Evolutionary conservation across 2,888 invertebrate species (phyloP).

Genomic region (Tenthredo scrophulariae): DNA sequence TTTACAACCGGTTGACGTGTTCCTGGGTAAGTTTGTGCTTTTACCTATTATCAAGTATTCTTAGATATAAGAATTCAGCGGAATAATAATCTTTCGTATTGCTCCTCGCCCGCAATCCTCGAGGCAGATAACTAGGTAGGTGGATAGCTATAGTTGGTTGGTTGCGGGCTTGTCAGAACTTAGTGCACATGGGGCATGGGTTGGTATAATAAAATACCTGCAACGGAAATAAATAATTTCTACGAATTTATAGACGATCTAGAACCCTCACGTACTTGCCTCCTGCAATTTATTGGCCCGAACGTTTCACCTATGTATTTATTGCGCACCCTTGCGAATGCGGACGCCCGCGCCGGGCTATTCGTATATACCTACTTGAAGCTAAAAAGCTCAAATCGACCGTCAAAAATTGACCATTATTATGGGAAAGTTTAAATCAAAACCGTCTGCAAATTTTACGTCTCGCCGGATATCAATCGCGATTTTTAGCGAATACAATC

Average conservation of each 20-base stretch:
- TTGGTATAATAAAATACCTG: conserved; percentile 38
- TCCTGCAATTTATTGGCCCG: conserved; percentile 38
- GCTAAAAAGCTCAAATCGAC: conserved; percentile 49
- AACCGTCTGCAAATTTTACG: background rate
- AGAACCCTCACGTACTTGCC: conserved; percentile 48
- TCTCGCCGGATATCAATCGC: background rate
- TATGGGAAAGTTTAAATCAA: conserved; percentile 34
- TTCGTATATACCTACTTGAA: conserved; percentile 11
- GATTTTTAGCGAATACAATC: too few relatives aligned
- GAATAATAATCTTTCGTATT: background rate
- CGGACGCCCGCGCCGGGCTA: background rate
- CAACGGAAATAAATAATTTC: conserved; percentile 49
- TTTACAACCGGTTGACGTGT: conserved; percentile 86
- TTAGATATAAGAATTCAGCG: background rate
- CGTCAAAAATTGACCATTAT: conserved; percentile 42
- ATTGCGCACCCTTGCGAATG: conserved; percentile 28
- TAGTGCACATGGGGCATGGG: background rate
- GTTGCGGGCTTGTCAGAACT: background rate
- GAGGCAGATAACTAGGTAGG: background rate
- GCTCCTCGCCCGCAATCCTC: background rate
- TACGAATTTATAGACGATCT: conserved; percentile 47
- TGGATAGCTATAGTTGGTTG: background rate
- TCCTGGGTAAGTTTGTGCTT: conserved; percentile 79
- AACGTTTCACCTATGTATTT: conserved; percentile 43
- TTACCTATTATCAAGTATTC: background rate